Conservation (phyloP, 1,140 invertebrate genomes). For the Papilio glaucus region DNA sequence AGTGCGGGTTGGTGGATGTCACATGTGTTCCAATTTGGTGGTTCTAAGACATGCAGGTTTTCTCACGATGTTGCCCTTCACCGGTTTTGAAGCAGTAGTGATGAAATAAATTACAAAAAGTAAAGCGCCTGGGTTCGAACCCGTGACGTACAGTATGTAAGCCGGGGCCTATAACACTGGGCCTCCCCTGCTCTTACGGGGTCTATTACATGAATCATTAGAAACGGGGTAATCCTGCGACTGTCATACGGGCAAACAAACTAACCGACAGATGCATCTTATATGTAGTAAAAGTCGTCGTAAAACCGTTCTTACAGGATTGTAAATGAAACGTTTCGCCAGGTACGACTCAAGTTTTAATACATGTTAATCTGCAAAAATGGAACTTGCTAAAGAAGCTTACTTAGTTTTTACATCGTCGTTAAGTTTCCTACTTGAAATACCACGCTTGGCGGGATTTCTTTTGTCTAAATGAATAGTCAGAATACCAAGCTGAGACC, state of each 20-base stretch:
- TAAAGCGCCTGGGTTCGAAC: too few relatives aligned
- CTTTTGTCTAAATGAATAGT: not conserved
- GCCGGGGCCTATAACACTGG: too few relatives aligned
- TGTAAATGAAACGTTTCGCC: not conserved
- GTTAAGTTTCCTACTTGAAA: conserved; percentile 8
- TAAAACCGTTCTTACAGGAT: not conserved
- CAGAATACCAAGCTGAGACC: too few relatives aligned
- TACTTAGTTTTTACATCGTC: conserved; percentile 3
- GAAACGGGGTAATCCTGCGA: not conserved
- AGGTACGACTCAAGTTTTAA: not conserved
- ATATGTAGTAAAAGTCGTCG: not conserved
- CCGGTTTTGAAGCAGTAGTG: too few relatives aligned
- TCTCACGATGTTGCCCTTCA: too few relatives aligned
- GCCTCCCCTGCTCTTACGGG: too few relatives aligned
- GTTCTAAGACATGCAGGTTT: too few relatives aligned
- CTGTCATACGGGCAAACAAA: not conserved
- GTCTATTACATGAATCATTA: too few relatives aligned
- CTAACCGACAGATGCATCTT: not conserved
- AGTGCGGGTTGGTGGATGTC: too few relatives aligned
- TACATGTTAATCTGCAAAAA: conserved; percentile 10
- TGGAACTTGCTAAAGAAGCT: not conserved
- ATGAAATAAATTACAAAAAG: too few relatives aligned
- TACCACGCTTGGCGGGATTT: not conserved
- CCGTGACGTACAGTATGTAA: too few relatives aligned
- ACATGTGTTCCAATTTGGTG: too few relatives aligned